phyloP scores from a whole-genome alignment of 2,888 invertebrate species.

The Dorcus parallelipipedus region DNA sequence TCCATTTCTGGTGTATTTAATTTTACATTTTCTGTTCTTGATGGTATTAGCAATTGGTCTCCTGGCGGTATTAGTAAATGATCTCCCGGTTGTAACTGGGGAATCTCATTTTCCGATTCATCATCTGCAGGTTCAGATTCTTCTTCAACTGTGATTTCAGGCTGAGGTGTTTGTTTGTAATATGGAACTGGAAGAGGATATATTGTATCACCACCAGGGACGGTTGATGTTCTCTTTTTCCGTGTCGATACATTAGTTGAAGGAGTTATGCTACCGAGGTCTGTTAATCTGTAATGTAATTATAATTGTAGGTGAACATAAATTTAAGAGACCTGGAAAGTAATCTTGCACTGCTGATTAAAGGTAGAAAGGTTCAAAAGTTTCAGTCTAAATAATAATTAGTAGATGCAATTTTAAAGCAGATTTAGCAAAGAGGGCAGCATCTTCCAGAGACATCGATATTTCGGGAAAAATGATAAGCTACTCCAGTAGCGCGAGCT shows the following conservation, averaged over 20 bases:
- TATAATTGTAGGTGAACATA: neutral
- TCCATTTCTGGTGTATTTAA: conserved; percentile 62
- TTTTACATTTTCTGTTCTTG: conserved; percentile 50
- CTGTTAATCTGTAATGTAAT: conserved; percentile 60
- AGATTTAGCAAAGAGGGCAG: no score
- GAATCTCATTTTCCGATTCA: conserved; percentile 44
- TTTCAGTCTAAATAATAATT: no score
- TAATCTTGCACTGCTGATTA: no score
- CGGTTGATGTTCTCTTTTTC: conserved; percentile 59
- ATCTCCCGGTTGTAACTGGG: conserved; percentile 63
- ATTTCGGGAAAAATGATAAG: no score
- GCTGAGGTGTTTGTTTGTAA: conserved; percentile 34
- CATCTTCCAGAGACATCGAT: no score
- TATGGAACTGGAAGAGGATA: conserved; percentile 43
- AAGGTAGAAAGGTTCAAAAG: no score
- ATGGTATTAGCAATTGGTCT: neutral
- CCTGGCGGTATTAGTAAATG: conserved; percentile 55
- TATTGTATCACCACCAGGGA: conserved; percentile 49
- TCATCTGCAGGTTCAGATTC: conserved; percentile 29
- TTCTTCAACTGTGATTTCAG: conserved; percentile 34
- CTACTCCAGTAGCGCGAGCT: no score
- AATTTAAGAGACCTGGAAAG: no score
- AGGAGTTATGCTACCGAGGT: conserved; percentile 67
- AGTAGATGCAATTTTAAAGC: no score
- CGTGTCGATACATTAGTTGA: conserved; percentile 46